Conservation (phyloP, 2,113 vertebrate species). For the Promerops cafer region DNA sequence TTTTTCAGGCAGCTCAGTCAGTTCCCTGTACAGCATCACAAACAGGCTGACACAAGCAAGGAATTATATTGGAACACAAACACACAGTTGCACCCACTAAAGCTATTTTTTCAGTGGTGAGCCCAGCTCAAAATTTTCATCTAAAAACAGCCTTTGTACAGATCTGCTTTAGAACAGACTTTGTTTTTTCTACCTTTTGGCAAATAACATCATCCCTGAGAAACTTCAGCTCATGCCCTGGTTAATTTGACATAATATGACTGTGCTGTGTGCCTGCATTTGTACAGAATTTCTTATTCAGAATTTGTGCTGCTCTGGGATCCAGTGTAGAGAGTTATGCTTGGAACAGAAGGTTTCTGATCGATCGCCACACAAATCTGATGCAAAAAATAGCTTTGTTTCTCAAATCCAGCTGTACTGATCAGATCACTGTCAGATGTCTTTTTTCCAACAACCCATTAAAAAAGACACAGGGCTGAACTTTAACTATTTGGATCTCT, state of each 20-base stretch:
- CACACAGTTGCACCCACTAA: neutral
- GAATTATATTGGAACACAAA: neutral
- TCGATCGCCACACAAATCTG: fast-evolving
- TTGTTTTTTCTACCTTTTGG: neutral
- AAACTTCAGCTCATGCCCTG: neutral
- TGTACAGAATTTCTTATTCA: neutral
- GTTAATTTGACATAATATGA: neutral
- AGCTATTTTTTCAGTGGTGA: neutral
- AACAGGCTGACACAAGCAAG: neutral
- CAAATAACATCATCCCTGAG: neutral
- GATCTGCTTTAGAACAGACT: neutral
- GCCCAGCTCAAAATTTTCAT: neutral
- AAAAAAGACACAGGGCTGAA: neutral
- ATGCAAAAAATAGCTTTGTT: neutral
- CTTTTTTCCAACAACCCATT: neutral
- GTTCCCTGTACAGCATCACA: neutral
- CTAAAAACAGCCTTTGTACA: neutral
- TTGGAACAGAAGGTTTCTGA: neutral
- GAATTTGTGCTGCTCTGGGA: neutral
- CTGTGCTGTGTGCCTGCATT: neutral
- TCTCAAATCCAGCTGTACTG: neutral
- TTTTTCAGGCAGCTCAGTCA: neutral
- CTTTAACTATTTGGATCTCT: neutral
- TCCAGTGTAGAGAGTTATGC: neutral
- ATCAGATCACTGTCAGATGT: neutral